These are phyloP conservation scores for Gastrophryne carolinensis DNA, from an alignment of 2,797 vertebrate species.

Conservation along the genomic window DNA sequence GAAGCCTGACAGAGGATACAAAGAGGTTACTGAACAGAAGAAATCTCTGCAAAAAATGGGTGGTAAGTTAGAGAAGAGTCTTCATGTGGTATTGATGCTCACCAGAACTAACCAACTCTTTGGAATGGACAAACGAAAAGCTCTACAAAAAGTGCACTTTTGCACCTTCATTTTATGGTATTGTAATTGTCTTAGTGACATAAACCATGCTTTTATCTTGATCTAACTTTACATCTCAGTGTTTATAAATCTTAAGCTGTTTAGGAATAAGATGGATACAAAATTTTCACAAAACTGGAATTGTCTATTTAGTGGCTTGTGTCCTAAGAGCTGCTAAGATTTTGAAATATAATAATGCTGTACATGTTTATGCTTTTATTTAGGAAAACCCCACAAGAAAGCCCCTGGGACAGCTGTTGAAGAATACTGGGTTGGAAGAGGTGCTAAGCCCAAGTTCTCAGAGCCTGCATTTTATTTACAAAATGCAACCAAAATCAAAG, in stretches of 20 bases:
- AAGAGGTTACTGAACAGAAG: slow-evolving; percentile 53
- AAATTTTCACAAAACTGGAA: too few relatives aligned
- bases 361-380: too few relatives aligned
- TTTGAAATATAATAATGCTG: too few relatives aligned
- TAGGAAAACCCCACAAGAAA: slow-evolving; percentile 63
- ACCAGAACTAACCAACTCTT: neutral
- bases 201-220: too few relatives aligned
- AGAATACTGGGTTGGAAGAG: slow-evolving; percentile 67
- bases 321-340: too few relatives aligned
- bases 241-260: too few relatives aligned
- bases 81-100: neutral
- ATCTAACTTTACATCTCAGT: too few relatives aligned
- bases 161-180: too few relatives aligned
- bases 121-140: neutral
- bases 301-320: too few relatives aligned
- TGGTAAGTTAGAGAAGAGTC: slow-evolving; percentile 57
- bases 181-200: too few relatives aligned
- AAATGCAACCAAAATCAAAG: slow-evolving; percentile 53
- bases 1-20: slow-evolving; percentile 53
- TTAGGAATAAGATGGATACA: too few relatives aligned
- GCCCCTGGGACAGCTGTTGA: slow-evolving; percentile 54
- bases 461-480: slow-evolving; percentile 46
- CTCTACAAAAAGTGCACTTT: neutral
- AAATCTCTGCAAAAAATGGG: slow-evolving; percentile 52
- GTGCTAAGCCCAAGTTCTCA: slow-evolving; percentile 64